Percentiles rank a stretch among this genome's conserved stretches.
Evolutionary conservation across 2,888 invertebrate species (phyloP).

Genomic region (Dioctria linearis): DNA sequence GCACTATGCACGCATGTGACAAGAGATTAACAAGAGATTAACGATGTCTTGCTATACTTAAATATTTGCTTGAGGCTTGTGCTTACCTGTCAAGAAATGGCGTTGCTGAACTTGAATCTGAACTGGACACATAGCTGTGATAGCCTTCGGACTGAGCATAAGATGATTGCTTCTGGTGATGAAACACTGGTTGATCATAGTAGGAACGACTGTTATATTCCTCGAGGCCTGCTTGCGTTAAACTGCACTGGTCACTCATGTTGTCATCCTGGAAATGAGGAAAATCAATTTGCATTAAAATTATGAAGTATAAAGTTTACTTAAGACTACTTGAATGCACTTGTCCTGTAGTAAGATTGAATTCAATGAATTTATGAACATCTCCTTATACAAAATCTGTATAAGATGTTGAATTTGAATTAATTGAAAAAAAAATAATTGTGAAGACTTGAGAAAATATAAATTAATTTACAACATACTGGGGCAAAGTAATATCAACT

Average conservation of each 20-base stretch:
- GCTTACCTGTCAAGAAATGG: slow-evolving; percentile 81
- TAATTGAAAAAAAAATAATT: too few species aligned
- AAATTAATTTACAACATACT: too few species aligned
- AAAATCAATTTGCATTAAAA: too few species aligned
- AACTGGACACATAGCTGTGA: slow-evolving; percentile 85
- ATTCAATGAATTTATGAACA: too few species aligned
- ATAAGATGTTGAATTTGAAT: too few species aligned
- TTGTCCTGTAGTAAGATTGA: too few species aligned
- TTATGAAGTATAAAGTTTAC: too few species aligned
- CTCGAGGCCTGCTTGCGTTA: slow-evolving; percentile 80
- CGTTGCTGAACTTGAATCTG: slow-evolving; percentile 83
- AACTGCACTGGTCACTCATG: slow-evolving; percentile 68
- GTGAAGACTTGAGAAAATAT: too few species aligned
- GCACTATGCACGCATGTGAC: neutral
- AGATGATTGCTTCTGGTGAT: slow-evolving; percentile 81
- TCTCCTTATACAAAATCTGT: too few species aligned
- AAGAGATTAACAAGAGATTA: neutral
- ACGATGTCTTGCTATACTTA: neutral
- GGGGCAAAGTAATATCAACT: too few species aligned
- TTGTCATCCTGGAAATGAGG: slow-evolving; percentile 66
- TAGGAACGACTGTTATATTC: slow-evolving; percentile 80
- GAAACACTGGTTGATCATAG: slow-evolving; percentile 74
- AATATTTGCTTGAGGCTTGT: neutral
- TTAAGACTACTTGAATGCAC: too few species aligned
- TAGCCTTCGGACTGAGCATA: slow-evolving; percentile 87